These are phyloP conservation scores for Clistopyga incitator DNA, from an alignment of 2,888 invertebrate genomes.

Conservation along the genomic window DNA sequence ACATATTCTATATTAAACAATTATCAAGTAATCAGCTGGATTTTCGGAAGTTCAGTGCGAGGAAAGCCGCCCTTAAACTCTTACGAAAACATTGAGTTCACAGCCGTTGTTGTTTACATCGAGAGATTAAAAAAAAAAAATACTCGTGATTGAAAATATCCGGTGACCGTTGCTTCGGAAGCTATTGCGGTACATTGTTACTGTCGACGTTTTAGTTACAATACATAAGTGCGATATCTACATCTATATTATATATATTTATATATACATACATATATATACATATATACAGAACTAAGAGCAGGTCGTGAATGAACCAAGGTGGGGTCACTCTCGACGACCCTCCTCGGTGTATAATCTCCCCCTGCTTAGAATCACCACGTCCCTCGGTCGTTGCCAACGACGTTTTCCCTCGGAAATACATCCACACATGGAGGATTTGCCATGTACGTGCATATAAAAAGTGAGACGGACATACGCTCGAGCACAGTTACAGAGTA, in stretches of 20 bases:
- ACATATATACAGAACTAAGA: background rate
- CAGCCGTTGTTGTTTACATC: conserved; percentile 1
- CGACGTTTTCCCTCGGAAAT: conserved; percentile 27
- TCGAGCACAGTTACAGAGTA: conserved; percentile 21
- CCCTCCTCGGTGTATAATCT: conserved; percentile 31
- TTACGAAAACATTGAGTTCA: background rate
- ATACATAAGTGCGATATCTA: no score
- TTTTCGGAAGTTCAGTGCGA: conserved; percentile 56
- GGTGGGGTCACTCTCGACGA: conserved; percentile 30
- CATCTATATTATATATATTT: no score
- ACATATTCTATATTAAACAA: no score
- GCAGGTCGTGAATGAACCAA: conserved; percentile 51
- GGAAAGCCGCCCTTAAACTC: background rate
- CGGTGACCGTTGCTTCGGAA: background rate
- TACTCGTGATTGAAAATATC: background rate
- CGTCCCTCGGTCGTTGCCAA: background rate
- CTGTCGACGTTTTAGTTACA: no score
- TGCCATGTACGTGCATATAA: conserved; percentile 6
- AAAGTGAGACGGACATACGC: conserved; percentile 31
- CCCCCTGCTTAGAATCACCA: conserved; percentile 26
- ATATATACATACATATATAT: background rate
- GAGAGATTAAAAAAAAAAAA: background rate
- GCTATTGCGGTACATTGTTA: background rate
- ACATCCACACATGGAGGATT: background rate
- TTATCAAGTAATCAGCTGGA: conserved; percentile 30